Evolutionary conservation across 2,797 vertebrate genomes (phyloP).

Genomic region (Brotula barbata): DNA sequence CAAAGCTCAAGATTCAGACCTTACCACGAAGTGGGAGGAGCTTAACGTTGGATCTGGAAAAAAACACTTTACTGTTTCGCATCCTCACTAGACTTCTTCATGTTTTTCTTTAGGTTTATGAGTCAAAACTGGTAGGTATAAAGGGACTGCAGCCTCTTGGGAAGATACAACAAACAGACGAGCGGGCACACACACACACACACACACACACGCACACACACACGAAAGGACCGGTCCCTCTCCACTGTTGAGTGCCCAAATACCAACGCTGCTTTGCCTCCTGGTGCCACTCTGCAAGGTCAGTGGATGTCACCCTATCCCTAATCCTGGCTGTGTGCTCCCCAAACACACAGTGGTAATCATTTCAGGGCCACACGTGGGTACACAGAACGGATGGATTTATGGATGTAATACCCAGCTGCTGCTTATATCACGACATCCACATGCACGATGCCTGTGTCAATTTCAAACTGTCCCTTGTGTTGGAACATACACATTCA

Average conservation of each 20-base stretch:
- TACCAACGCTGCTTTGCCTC: slow-evolving; percentile 45
- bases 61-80: too few species aligned
- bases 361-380: not conserved
- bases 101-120: not conserved
- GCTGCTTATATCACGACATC: slow-evolving; percentile 3
- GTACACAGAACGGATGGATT: too few species aligned
- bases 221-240: slow-evolving; percentile 50
- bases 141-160: slow-evolving; percentile 41
- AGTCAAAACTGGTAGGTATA: slow-evolving; percentile 35
- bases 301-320: slow-evolving; percentile 36
- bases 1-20: too few species aligned
- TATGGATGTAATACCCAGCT: not conserved
- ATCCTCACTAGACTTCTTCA: not conserved
- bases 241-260: slow-evolving; percentile 55
- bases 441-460: too few species aligned
- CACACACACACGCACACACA: slow-evolving; percentile 11
- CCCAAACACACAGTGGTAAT: not conserved
- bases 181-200: slow-evolving; percentile 7
- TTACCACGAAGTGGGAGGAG: too few species aligned
- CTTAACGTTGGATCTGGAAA: too few species aligned
- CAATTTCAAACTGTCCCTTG: too few species aligned
- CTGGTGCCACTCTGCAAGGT: slow-evolving; percentile 57
- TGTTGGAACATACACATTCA: slow-evolving; percentile 7
- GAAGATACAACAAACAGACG: slow-evolving; percentile 45
- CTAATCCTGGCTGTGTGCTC: too few species aligned